Base-by-base conservation (phyloP, 2,113 vertebrate species). In the Stegostoma tigrinum region DNA sequence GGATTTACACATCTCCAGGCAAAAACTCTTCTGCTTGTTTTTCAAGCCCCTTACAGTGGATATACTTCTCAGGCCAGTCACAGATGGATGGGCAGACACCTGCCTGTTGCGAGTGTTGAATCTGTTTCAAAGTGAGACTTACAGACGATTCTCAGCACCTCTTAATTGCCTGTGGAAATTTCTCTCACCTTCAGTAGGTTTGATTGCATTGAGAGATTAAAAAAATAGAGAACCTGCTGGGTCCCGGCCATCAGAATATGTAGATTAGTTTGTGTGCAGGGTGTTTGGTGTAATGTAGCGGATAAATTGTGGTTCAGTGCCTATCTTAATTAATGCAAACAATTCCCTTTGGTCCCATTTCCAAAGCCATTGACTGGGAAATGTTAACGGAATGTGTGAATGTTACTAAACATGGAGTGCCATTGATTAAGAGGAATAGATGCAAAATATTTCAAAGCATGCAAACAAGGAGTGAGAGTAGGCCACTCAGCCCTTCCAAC, bases 261-360 rank as follows among this genome's bases (percentile, higher is more conserved):
- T 93, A 61, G 89, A 93, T 93, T 93, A 67, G 89, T 66, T 61
- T 93, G 89, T 93, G 34, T 61, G n/a, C 38, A 66, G 38, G 61
- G 89, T 66, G 89, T 93, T 93, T 17, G 5, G n/a, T 93, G 89
- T 38, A 93, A 67, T 34, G 23, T 34, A 64, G 61, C 42, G 34
- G 48, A 66, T 93, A 93, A 93, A 93, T 67, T 64, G 38, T 93
- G 61, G 89, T 19, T 93, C 61, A 67, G 89, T 93, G 61, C 34
- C 89, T 93, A 66, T 64, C 89, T 67, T 93, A 93, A 93, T 93
- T 93, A 93, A 21, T 12, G 55, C 89, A 93, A 93, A 93, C 89
- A 10, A 93, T 93, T 93, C 89, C 89, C 89, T 67, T 93, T 93
- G 89, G 61, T 23, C 34, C 89, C 61, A 45, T 93, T 93, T 93